Evolutionary conservation across 2,888 invertebrate species (phyloP).

Genomic region (Halocaridina rubra): DNA sequence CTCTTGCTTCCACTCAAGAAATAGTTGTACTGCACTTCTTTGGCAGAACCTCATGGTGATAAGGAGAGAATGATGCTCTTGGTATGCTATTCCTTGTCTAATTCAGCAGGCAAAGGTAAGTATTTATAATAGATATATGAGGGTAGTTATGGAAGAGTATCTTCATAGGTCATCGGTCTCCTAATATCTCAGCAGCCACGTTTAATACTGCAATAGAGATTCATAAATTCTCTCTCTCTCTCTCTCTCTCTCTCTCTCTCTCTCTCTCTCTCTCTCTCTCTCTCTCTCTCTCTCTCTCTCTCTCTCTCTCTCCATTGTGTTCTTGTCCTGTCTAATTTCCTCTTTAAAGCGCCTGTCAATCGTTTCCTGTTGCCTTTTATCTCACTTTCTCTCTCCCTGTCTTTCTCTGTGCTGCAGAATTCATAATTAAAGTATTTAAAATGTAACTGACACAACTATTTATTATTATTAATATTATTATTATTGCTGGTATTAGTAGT

Average conservation of each 20-base stretch:
- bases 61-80: background rate
- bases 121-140: no score
- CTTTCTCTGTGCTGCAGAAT: background rate
- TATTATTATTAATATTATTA: background rate
- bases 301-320: background rate
- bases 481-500: no score
- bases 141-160: no score
- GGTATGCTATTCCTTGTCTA: no score
- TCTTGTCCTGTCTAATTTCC: no score
- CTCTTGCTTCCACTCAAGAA: no score
- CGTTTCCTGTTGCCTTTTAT: background rate
- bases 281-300: background rate
- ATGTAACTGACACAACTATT: background rate
- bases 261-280: background rate
- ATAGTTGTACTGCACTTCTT: no score
- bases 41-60: background rate
- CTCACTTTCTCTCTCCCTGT: background rate
- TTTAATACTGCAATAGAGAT: no score
- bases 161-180: background rate
- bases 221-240: background rate
- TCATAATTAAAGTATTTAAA: background rate
- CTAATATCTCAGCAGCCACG: background rate
- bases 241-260: background rate
- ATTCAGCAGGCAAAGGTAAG: background rate
- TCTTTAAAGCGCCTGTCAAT: no score